These are phyloP conservation scores for Agrochola lota DNA, from an alignment of 2,888 invertebrate genomes.

Conservation along the genomic window DNA sequence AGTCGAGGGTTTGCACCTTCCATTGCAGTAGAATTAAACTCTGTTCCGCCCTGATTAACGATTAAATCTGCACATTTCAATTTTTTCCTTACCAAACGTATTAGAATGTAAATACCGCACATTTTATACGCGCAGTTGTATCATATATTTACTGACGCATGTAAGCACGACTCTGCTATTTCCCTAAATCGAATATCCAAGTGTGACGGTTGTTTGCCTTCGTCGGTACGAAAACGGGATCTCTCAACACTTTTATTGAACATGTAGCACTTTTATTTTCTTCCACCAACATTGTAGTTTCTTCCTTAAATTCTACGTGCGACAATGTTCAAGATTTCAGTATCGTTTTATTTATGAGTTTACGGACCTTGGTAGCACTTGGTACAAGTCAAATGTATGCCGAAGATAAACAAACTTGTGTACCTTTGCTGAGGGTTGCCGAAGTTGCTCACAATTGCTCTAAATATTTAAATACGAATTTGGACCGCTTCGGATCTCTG, in stretches of 20 bases:
- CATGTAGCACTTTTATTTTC: slow-evolving; percentile 58
- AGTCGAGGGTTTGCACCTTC: slow-evolving; percentile 41
- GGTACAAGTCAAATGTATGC: slow-evolving; percentile 64
- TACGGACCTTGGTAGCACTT: slow-evolving; percentile 53
- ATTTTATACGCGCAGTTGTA: slow-evolving; percentile 48
- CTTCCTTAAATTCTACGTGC: slow-evolving; percentile 51
- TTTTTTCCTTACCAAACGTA: slow-evolving; percentile 33
- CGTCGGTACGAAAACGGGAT: slow-evolving; percentile 58
- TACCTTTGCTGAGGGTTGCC: slow-evolving; percentile 60
- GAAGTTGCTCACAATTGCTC: slow-evolving; percentile 58
- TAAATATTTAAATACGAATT: slow-evolving; percentile 66
- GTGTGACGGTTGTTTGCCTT: slow-evolving; percentile 67
- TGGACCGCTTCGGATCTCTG: slow-evolving; percentile 40
- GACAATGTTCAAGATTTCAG: slow-evolving; percentile 56
- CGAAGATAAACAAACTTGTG: slow-evolving; percentile 64
- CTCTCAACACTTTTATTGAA: slow-evolving; percentile 45
- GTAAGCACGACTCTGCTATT: slow-evolving; percentile 63
- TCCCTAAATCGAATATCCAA: slow-evolving; percentile 69
- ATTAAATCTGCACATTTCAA: slow-evolving; percentile 46
- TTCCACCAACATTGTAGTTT: slow-evolving; percentile 52
- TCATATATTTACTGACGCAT: slow-evolving; percentile 61
- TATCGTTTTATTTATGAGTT: slow-evolving; percentile 57
- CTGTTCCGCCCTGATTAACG: slow-evolving; percentile 52
- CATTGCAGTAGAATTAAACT: slow-evolving; percentile 50
- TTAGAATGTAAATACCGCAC: slow-evolving; percentile 46